These are phyloP conservation scores for Heliconius congener DNA, from an alignment of 1,140 invertebrate genomes.

Conservation along the genomic window DNA sequence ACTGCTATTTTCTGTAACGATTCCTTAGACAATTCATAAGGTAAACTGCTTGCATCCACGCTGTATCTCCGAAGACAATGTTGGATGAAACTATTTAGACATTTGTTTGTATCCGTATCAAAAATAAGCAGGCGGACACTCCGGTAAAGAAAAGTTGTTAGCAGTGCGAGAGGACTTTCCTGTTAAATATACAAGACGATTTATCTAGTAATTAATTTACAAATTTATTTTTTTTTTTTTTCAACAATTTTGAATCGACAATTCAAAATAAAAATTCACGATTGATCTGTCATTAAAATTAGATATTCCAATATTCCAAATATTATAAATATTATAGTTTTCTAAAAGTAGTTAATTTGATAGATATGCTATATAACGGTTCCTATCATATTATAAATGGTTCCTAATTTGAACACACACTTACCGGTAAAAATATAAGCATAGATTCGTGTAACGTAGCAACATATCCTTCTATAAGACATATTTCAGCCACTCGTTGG, in stretches of 20 bases:
- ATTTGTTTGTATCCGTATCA: conserved; percentile 57
- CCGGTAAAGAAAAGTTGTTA: conserved; percentile 77
- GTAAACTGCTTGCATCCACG: conserved; percentile 53
- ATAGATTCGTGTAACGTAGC: conserved; percentile 82
- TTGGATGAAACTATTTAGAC: conserved; percentile 58
- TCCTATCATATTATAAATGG: too few species aligned
- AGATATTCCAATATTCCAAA: too few species aligned
- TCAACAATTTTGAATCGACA: neutral
- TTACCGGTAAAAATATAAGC: conserved; percentile 85
- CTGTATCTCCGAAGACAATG: conserved; percentile 69
- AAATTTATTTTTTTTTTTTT: neutral
- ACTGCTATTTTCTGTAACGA: conserved; percentile 72
- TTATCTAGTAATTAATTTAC: neutral
- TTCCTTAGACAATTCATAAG: conserved; percentile 82
- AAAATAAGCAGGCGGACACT: conserved; percentile 60
- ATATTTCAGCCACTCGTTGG: conserved; percentile 78
- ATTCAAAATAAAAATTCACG: too few species aligned
- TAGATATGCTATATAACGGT: too few species aligned
- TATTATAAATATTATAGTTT: too few species aligned
- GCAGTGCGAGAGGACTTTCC: conserved; percentile 82
- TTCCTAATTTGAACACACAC: neutral
- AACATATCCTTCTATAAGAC: conserved; percentile 79
- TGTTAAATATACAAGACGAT: conserved; percentile 53
- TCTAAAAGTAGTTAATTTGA: too few species aligned
- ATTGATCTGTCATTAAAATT: too few species aligned